A percentile compares a stretch with the other conserved stretches of the same genome.
Evolutionary conservation across 30 jellyfish, hydroid and myxozoan species (phyloP).

Genomic region (Turritopsis rubra): DNA sequence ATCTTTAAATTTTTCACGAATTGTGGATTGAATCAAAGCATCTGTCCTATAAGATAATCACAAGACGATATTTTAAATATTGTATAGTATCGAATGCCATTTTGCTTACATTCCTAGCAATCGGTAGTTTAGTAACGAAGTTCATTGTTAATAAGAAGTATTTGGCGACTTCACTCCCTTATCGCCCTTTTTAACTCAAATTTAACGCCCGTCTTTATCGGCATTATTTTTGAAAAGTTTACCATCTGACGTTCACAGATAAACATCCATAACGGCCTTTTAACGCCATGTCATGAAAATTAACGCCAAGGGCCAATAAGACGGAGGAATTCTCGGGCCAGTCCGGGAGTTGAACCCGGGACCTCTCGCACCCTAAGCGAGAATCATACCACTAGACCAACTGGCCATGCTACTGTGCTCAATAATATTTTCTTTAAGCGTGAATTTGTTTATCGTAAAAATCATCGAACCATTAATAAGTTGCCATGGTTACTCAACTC

Average conservation of each 20-base stretch:
- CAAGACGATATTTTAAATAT: background rate
- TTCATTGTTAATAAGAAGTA: background rate
- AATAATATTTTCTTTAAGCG: background rate
- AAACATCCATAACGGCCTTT: no score
- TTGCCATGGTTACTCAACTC: background rate
- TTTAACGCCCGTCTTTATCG: no score
- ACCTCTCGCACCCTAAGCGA: constrained; percentile 99
- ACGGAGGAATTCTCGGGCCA: constrained; percentile 68
- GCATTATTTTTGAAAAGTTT: no score
- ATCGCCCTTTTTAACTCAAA: no score
- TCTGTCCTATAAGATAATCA: constrained; percentile 55
- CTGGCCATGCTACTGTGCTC: constrained; percentile 40
- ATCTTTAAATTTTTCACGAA: constrained; percentile 83
- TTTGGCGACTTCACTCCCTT: background rate
- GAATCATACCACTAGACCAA: constrained; percentile 99
- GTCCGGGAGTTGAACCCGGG: constrained; percentile 99
- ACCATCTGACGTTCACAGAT: no score
- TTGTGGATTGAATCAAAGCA: constrained; percentile 65
- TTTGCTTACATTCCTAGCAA: background rate
- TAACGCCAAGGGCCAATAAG: no score
- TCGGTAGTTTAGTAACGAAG: background rate
- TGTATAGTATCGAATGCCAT: background rate
- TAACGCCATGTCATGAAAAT: no score
- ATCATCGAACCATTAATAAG: background rate
- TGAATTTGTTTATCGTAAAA: background rate